Base-by-base conservation (phyloP, 1,140 invertebrate species). In the Pseudomyrmex concolor region DNA sequence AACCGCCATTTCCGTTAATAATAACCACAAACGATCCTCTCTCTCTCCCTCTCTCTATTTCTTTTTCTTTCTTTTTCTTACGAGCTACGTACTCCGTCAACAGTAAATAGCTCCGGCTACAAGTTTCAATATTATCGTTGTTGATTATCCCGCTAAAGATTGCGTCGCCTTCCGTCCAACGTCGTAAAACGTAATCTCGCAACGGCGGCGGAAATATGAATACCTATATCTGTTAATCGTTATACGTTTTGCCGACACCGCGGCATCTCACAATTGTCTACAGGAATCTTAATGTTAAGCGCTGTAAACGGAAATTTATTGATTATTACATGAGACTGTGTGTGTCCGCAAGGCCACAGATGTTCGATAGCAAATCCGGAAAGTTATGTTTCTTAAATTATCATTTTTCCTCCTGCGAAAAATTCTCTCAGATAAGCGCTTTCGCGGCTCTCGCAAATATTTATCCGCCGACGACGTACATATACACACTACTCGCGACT, bases 1-100 rank as follows among this genome's bases (percentile, higher is more conserved):
- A 55, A 34, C 57, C 51, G 19, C 43, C 66, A 45, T 77, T 84
- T 71, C 80, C 64, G 60, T 83, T 68, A 74, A 86, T 83, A 86
- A 82, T 51, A 45, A 71, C 50, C 55, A 17, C 68, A 55, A 57
- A 55, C 22, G 17, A 22, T 43, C n/a, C 43, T 34, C 3, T 34
- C 34, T 34, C 34, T 34, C 34, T 34, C 34, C 7, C 34, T 34
- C 5, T 34, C 34, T 34, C 5, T 34, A 5, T 34, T 7, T 7
- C 34, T 34, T 34, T 34, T 34, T 34, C 34, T 34, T 34, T 5
- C 34, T 34, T 34, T 34, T 34, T 34, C 34, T 34, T 34, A 48
- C 25, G 64, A 43, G 25, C 59, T 54, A n/a, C 12, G 34, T 34
- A 34, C 57, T 22, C 12, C 45, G 51, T 9, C 66, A 10, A 48